phyloP scores from a whole-genome alignment of 2,113 vertebrate genomes.

The Numenius arquata region DNA sequence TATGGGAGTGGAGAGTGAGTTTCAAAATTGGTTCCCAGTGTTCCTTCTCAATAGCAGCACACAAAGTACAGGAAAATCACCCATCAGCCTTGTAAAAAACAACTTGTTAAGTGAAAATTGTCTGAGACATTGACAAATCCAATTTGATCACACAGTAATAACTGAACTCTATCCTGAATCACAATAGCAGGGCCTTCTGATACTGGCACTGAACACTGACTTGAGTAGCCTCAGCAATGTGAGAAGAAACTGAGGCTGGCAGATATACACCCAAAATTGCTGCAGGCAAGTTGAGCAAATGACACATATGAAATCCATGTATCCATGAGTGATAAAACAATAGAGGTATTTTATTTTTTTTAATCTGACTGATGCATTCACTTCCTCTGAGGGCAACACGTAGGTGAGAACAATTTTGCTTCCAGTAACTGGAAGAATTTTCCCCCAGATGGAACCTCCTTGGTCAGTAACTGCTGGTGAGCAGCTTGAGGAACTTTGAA shows the following conservation, averaged over 20 bases:
- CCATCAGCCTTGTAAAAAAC: background rate
- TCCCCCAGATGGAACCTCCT: background rate
- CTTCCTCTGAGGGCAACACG: background rate
- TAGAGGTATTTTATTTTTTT: background rate
- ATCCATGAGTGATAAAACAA: background rate
- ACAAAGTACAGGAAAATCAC: background rate
- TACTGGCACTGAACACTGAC: background rate
- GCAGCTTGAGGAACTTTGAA: background rate
- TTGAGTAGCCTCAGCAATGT: background rate
- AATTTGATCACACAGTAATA: background rate
- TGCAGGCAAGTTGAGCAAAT: background rate
- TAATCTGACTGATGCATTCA: background rate
- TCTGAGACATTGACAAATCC: background rate
- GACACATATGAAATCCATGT: fast-evolving
- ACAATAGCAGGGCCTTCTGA: background rate
- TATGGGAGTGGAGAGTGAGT: background rate
- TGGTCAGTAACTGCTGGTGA: background rate
- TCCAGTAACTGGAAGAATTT: background rate
- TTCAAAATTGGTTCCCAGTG: background rate
- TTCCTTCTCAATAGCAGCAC: background rate
- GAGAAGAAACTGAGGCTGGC: background rate
- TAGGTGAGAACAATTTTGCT: background rate
- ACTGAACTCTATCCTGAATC: background rate
- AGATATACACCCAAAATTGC: background rate
- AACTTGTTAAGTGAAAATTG: background rate